phyloP scores from a whole-genome alignment of 2,797 vertebrate genomes.

The Enteromius treurensis region DNA sequence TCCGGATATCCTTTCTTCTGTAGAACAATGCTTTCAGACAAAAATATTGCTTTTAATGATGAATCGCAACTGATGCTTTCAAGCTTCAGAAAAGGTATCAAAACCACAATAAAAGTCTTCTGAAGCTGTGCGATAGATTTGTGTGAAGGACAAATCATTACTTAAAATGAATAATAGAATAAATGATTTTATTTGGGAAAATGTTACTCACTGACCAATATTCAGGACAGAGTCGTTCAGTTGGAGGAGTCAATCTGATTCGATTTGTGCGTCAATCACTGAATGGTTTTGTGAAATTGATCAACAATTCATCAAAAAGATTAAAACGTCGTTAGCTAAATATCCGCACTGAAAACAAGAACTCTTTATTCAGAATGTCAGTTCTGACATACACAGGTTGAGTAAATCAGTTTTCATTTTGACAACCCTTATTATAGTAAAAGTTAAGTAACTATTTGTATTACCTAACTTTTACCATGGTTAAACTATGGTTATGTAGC shows the following conservation, averaged over 20 bases:
- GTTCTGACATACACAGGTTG: background rate
- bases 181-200: too few species aligned
- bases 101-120: background rate
- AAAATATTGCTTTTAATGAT: background rate
- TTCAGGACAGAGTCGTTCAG: background rate
- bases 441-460: too few species aligned
- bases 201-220: background rate
- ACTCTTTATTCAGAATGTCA: background rate
- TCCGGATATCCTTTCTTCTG: too few species aligned
- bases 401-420: background rate
- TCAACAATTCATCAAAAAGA: background rate
- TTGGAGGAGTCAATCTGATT: background rate
- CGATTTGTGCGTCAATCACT: background rate
- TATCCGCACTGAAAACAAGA: background rate
- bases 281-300: background rate
- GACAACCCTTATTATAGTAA: too few species aligned
- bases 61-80: background rate
- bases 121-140: background rate
- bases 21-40: background rate
- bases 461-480: too few species aligned
- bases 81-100: background rate
- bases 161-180: too few species aligned
- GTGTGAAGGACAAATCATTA: background rate
- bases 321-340: background rate
- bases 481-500: too few species aligned